Base-by-base conservation (phyloP, 2,113 vertebrate genomes). In the Octodon degus region DNA sequence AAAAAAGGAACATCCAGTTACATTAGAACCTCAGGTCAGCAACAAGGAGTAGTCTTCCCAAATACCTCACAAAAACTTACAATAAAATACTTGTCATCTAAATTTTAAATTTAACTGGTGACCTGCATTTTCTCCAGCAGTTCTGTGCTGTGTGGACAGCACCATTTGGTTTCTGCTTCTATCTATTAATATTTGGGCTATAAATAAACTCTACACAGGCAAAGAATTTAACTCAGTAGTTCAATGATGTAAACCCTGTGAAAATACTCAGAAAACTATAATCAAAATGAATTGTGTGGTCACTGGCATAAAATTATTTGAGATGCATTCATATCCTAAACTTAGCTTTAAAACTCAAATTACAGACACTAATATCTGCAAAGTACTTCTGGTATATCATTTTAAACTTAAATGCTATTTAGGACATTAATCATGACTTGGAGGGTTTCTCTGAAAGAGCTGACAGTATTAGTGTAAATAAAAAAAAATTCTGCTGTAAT, bases 221-320 rank as follows among this genome's bases (percentile, higher is more conserved):
- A 93, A 86, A n/a, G 19, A 37, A 76, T 30, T 86, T 27, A 63
- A 43, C 20, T 53, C 17, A 80, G 34, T n/a, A 50, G 10, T 72
- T 58, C 72, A 86, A 37, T 40, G 32, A 92, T 22, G 5, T 20
- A 77, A 92, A 68, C 19, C 62, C 53, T 68, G 4, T 24, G 3
- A 90, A 60, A 94, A 40, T 70, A 96, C 24, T 70, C 20, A 92
- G 63, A 87, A 72, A 72, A 79, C 58, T n/a, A 30, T 37, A 92
- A 86, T 63, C 79, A 50, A 70, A 37, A 62, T 13, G 12, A 53
- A 62, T 6, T 80, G 34, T 50, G 30, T 7, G 22, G 16, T 40
- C 74, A 82, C 25, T 37, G 27, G 34, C 17, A 27, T 79, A 70
- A 91, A 89, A 67, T 72, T 58, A 94, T 25, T 89, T 72, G 68